Evolutionary conservation across 2,113 vertebrate species (phyloP), one percentile per base, ranked within the genome.

Genomic region (Silurus glanis): DNA sequence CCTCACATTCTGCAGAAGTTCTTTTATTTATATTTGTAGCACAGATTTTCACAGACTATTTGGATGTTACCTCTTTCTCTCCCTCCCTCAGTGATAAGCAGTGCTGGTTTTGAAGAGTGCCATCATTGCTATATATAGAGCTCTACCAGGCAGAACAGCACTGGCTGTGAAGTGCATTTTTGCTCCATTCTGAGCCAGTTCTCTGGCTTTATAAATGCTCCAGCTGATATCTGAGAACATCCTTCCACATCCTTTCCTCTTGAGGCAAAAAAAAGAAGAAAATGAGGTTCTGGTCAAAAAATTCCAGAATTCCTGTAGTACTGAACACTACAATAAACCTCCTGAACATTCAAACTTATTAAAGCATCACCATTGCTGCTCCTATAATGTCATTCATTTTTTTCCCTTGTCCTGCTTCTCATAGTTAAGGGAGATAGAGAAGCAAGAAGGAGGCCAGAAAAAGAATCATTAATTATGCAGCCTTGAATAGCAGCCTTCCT

Each of bases 91-190:
- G 78, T 80, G 56, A 61, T 28, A 61, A 80, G 47, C 56, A 86
- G 59, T 56, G 59, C 66, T 64, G 9, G 55, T 64, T 83, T 61
- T 87, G 55, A 66, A 89, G 55, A 85, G 79, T 67, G 59, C 72
- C 72, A 87, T 76, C 82, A 67, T 85, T 85, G 80, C 86, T 85
- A 89, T 71, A 89, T 85, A 83, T 86, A 86, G 84, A 87, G 51
- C 59, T 83, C 47, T 85, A 66, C 82, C 69, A 85, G 51, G 25
- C 47, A 85, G 76, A 83, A 82, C 55, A 85, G 85, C 45, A 64
- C 55, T 56, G 82, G 69, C 83, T 85, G 83, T 61, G 84, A 83
- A 85, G 83, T 56, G 28, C 79, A 72, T 76, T 61, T 85, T 84
- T 85, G 56, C 67, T 80, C 75, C 47, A 56, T 83, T 83, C 28